Percentiles rank a stretch among this genome's conserved stretches.
Evolutionary conservation across 2,797 vertebrate genomes (phyloP).

Genomic region (Falco peregrinus): DNA sequence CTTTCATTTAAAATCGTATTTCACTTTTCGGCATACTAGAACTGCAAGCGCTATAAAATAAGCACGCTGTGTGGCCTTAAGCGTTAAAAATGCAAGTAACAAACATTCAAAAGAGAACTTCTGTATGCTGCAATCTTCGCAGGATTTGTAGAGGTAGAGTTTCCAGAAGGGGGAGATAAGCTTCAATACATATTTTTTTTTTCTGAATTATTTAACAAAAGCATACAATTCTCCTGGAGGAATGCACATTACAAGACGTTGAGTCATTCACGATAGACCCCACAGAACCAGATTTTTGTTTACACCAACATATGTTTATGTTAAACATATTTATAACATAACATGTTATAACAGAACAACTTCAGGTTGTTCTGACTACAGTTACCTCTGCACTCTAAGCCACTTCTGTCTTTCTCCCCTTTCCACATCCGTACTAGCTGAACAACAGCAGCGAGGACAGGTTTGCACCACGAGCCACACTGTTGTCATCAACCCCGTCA

Average conservation of each 20-base stretch:
- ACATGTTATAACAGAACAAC: background rate
- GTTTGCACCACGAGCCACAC: background rate
- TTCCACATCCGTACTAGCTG: rapidly evolving
- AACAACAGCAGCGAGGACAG: background rate
- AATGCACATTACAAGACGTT: background rate
- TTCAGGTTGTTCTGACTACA: background rate
- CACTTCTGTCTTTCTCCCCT: background rate
- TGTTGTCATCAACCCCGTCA: background rate
- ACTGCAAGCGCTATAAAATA: background rate
- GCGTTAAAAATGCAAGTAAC: background rate
- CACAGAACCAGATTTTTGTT: background rate
- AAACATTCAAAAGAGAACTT: background rate
- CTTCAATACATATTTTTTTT: background rate
- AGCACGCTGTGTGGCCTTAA: background rate
- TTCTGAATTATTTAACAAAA: background rate
- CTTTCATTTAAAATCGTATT: background rate
- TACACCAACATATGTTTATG: background rate
- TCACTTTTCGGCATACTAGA: background rate
- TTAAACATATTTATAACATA: too few relatives aligned
- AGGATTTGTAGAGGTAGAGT: background rate
- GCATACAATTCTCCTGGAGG: background rate
- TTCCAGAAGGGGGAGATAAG: conserved; percentile 29
- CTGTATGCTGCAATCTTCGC: rapidly evolving
- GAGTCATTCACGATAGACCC: background rate
- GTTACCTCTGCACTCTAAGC: too few relatives aligned